These are phyloP conservation scores for Serilophus lunatus DNA, from an alignment of 2,113 vertebrate species.

Conservation along the genomic window DNA sequence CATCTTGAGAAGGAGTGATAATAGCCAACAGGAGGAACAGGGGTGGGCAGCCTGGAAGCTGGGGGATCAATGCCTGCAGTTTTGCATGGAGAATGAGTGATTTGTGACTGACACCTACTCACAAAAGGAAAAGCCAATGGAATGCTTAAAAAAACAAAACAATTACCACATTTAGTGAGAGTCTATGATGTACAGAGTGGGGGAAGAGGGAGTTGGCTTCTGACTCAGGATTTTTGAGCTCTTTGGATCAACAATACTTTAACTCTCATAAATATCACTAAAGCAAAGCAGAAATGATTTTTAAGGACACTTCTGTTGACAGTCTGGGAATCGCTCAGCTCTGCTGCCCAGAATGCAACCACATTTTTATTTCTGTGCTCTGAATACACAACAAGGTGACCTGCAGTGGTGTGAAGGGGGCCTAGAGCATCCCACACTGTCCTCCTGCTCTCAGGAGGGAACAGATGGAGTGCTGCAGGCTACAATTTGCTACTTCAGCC, in stretches of 20 bases:
- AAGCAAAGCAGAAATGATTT: background rate
- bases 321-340: background rate
- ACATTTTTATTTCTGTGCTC: background rate
- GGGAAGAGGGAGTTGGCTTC: background rate
- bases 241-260: background rate
- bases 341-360: background rate
- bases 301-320: background rate
- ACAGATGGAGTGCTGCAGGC: slow-evolving; percentile 28
- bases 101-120: background rate
- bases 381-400: background rate
- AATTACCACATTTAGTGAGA: background rate
- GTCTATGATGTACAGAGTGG: background rate
- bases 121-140: background rate
- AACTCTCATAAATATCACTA: background rate
- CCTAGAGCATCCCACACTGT: background rate
- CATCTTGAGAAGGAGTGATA: rapidly evolving
- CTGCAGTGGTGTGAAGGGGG: background rate
- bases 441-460: background rate
- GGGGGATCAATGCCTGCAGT: background rate
- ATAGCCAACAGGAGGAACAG: background rate
- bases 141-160: background rate
- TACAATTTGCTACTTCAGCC: background rate
- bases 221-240: background rate
- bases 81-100: background rate
- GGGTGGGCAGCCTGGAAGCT: background rate